These are phyloP conservation scores for Phortica okadai DNA, from an alignment of 2,888 invertebrate genomes.

Conservation along the genomic window DNA sequence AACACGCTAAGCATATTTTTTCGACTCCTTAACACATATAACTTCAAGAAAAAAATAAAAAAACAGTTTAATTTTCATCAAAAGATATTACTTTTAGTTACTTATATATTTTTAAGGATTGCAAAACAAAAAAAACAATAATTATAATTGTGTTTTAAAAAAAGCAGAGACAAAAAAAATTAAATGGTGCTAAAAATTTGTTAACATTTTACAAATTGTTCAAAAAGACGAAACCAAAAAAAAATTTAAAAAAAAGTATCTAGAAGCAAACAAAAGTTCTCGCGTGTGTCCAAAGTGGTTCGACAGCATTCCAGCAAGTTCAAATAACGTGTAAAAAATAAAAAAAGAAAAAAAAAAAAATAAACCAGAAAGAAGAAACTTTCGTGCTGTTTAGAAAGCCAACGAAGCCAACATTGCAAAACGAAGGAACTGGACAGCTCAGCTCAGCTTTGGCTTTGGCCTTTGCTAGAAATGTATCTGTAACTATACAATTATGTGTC, in stretches of 20 bases:
- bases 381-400: slow-evolving; percentile 27
- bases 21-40: no score
- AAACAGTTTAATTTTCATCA: no score
- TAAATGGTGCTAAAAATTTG: no score
- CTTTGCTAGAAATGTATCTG: slow-evolving; percentile 37
- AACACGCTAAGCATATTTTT: neutral
- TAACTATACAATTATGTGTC: slow-evolving; percentile 37
- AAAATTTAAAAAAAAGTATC: neutral
- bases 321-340: slow-evolving; percentile 56
- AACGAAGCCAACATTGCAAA: slow-evolving; percentile 41
- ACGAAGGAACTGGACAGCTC: slow-evolving; percentile 27
- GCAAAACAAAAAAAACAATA: no score
- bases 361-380: slow-evolving; percentile 12
- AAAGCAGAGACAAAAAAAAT: no score
- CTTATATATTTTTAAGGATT: no score
- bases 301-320: slow-evolving; percentile 67
- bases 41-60: no score
- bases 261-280: neutral
- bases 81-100: no score
- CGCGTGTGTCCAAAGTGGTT: slow-evolving; percentile 52
- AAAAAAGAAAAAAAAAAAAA: slow-evolving; percentile 10
- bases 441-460: slow-evolving; percentile 35
- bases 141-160: no score
- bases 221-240: neutral
- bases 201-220: no score